These are phyloP conservation scores for Notarius quadriscutis DNA, from an alignment of 2,113 vertebrate genomes.

Conservation along the genomic window DNA sequence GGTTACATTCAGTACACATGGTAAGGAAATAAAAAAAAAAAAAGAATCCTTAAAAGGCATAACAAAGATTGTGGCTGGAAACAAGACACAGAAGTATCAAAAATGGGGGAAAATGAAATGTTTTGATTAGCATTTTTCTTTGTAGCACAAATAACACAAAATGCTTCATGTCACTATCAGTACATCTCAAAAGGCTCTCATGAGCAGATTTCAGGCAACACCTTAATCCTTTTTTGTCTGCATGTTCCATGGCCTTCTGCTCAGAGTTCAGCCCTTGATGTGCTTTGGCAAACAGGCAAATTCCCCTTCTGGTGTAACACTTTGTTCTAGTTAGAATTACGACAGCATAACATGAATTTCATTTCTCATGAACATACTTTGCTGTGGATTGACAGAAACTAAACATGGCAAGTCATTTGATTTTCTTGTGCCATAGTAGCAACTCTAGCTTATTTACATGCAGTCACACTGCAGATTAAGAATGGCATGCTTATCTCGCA, in stretches of 20 bases:
- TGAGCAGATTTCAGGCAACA: slow-evolving; percentile 45
- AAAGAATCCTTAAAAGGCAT: neutral
- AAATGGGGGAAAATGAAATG: neutral
- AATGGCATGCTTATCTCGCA: slow-evolving; percentile 3
- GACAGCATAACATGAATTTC: neutral
- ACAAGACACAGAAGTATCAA: neutral
- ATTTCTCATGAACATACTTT: neutral
- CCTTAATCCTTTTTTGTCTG: slow-evolving; percentile 40
- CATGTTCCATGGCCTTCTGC: slow-evolving; percentile 25
- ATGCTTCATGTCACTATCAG: slow-evolving; percentile 57
- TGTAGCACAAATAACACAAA: slow-evolving; percentile 57
- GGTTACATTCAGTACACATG: slow-evolving; percentile 2
- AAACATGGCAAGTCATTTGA: neutral
- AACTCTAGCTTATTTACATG: slow-evolving; percentile 16
- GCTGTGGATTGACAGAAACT: neutral
- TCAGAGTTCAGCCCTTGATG: slow-evolving; percentile 27
- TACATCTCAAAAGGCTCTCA: slow-evolving; percentile 26
- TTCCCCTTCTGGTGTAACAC: neutral
- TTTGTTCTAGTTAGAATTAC: slow-evolving; percentile 7
- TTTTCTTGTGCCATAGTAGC: neutral
- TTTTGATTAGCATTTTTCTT: slow-evolving; percentile 52
- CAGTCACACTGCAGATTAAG: slow-evolving; percentile 20
- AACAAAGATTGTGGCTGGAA: neutral
- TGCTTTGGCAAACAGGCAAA: slow-evolving; percentile 26
- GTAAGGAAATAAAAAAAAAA: neutral